These are phyloP conservation scores for Craterocephalus amniculus DNA, from an alignment of 2,797 vertebrate species.

Conservation along the genomic window DNA sequence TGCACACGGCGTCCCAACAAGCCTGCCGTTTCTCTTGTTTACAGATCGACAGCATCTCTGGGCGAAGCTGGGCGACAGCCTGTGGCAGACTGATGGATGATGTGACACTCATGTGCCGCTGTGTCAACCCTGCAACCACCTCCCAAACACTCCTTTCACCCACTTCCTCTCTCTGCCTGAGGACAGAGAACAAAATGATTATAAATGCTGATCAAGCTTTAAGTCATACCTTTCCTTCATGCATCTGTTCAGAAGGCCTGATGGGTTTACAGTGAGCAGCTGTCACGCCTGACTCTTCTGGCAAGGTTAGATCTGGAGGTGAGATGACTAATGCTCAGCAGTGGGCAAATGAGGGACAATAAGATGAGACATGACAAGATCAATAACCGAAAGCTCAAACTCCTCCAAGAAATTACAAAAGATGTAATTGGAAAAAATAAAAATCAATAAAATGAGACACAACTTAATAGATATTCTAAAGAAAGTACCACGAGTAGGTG, in stretches of 20 bases:
- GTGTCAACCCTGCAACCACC: constrained; percentile 63
- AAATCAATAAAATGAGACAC: not conserved
- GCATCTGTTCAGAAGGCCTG: constrained; percentile 26
- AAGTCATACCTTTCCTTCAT: constrained; percentile 17
- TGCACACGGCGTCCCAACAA: constrained; percentile 36
- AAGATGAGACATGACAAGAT: constrained; percentile 48
- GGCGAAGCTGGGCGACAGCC: constrained; percentile 61
- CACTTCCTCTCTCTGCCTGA: constrained; percentile 20
- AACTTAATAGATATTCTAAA: constrained; percentile 18
- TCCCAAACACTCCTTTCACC: constrained; percentile 13
- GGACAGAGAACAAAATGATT: constrained; percentile 16
- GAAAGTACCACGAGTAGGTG: not conserved
- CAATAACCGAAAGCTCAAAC: constrained; percentile 42
- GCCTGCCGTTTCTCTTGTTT: constrained; percentile 67
- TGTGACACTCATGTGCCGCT: constrained; percentile 65
- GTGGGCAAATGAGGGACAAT: constrained; percentile 32
- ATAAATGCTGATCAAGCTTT: constrained; percentile 30
- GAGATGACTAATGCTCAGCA: constrained; percentile 50
- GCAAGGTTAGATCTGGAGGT: constrained; percentile 33
- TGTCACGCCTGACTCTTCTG: constrained; percentile 62
- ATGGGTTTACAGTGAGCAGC: constrained; percentile 56
- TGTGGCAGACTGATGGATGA: constrained; percentile 80
- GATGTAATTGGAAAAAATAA: constrained; percentile 20
- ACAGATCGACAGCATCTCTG: constrained; percentile 74
- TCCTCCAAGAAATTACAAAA: constrained; percentile 37